Evolutionary conservation across 2,888 invertebrate species (phyloP).

Genomic region (Spodoptera exigua): DNA sequence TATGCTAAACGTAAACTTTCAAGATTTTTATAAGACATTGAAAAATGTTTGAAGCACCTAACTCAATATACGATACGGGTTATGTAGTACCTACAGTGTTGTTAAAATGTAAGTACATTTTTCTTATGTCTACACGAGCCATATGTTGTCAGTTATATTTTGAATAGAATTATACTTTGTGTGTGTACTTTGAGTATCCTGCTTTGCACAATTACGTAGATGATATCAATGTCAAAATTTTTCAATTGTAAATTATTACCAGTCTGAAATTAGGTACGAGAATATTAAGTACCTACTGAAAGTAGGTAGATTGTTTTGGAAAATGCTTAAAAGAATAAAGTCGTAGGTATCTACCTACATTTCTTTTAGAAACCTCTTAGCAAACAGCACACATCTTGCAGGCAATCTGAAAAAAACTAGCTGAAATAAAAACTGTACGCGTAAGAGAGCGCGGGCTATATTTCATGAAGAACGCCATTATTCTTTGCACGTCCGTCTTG

Average conservation of each 20-base stretch:
- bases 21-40: constrained; percentile 14
- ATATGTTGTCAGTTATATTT: too few relatives aligned
- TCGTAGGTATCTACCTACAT: neutral
- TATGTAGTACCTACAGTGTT: neutral
- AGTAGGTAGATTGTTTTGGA: too few relatives aligned
- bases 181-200: too few relatives aligned
- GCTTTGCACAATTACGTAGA: too few relatives aligned
- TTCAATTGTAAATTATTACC: too few relatives aligned
- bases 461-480: constrained; percentile 66
- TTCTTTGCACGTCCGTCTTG: constrained; percentile 70
- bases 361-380: constrained; percentile 20
- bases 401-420: constrained; percentile 27
- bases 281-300: too few relatives aligned
- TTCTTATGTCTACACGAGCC: too few relatives aligned
- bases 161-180: too few relatives aligned
- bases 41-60: neutral
- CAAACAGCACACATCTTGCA: constrained; percentile 18
- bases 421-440: constrained; percentile 46
- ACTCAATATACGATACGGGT: too few relatives aligned
- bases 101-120: neutral
- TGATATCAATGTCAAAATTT: too few relatives aligned
- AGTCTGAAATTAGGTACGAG: too few relatives aligned
- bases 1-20: neutral
- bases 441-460: constrained; percentile 58
- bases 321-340: neutral